phyloP scores from a whole-genome alignment of 2,888 invertebrate genomes.

The Parnassius mnemosyne region DNA sequence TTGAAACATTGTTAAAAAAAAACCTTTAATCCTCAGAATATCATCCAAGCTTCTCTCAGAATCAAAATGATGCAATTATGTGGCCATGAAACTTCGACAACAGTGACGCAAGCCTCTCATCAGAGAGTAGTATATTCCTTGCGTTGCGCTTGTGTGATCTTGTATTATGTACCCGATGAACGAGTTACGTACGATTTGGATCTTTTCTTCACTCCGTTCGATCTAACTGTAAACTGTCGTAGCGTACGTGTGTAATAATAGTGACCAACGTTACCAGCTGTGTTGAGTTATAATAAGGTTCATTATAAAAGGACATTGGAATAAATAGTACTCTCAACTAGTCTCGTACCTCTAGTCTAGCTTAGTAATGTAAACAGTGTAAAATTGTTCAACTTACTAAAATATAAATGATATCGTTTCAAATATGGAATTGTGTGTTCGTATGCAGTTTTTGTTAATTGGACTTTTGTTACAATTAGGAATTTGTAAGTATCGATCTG shows the following conservation, averaged over 20 bases:
- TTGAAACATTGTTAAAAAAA: too few relatives aligned
- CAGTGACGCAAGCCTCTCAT: conserved; percentile 10
- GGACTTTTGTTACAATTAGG: conserved; percentile 19
- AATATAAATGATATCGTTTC: neutral
- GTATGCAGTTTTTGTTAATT: conserved; percentile 11
- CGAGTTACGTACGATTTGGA: conserved; percentile 15
- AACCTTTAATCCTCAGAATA: too few relatives aligned
- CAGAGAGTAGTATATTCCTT: too few relatives aligned
- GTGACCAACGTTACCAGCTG: conserved; percentile 3
- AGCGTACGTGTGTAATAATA: neutral
- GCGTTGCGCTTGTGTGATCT: neutral
- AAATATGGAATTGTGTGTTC: neutral
- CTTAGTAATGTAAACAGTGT: conserved; percentile 11
- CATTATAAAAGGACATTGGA: conserved; percentile 1
- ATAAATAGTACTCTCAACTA: neutral
- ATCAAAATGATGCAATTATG: neutral
- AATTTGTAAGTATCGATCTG: conserved; percentile 16
- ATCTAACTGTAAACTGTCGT: neutral
- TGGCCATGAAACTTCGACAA: conserved; percentile 6
- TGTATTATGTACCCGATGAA: conserved; percentile 4
- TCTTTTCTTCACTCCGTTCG: conserved; percentile 18
- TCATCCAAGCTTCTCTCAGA: too few relatives aligned
- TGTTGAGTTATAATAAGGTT: neutral
- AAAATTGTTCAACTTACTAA: neutral
- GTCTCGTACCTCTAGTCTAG: neutral